phyloP scores from a whole-genome alignment of 2,797 vertebrate species.

The Sternarchorhynchus goeldii region DNA sequence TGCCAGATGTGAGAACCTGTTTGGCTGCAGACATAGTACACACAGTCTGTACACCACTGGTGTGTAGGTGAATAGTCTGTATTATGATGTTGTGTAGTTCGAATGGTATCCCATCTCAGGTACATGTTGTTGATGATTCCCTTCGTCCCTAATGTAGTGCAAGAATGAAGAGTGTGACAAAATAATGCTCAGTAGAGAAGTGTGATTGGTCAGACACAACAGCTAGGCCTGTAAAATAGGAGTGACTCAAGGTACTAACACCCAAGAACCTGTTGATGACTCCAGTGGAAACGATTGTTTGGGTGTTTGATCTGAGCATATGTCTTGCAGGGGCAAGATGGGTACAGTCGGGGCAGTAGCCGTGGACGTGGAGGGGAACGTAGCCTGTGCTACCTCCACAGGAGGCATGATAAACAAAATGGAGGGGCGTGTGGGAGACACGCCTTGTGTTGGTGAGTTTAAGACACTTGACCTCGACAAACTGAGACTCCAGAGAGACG shows the following conservation, averaged over 20 bases:
- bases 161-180: not conserved
- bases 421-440: constrained; percentile 86
- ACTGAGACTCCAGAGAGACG: not conserved
- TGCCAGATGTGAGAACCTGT: constrained; percentile 77
- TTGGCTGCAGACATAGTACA: constrained; percentile 19
- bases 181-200: not conserved
- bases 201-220: not conserved
- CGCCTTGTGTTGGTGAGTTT: constrained; percentile 84
- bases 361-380: constrained; percentile 77
- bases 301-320: constrained; percentile 26
- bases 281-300: not conserved
- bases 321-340: constrained; percentile 73
- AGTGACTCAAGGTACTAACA: too few species aligned
- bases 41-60: not conserved
- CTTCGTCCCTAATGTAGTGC: not conserved
- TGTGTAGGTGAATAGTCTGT: too few species aligned
- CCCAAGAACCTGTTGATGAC: too few species aligned
- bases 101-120: too few species aligned
- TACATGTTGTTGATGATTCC: not conserved
- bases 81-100: too few species aligned
- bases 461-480: not conserved
- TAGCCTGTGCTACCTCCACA: constrained; percentile 85
- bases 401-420: constrained; percentile 85
- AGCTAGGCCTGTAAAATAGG: too few species aligned
- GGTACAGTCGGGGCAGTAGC: constrained; percentile 86